Base-by-base conservation (phyloP, 2,888 invertebrate genomes). In the Lasiommata megera region DNA sequence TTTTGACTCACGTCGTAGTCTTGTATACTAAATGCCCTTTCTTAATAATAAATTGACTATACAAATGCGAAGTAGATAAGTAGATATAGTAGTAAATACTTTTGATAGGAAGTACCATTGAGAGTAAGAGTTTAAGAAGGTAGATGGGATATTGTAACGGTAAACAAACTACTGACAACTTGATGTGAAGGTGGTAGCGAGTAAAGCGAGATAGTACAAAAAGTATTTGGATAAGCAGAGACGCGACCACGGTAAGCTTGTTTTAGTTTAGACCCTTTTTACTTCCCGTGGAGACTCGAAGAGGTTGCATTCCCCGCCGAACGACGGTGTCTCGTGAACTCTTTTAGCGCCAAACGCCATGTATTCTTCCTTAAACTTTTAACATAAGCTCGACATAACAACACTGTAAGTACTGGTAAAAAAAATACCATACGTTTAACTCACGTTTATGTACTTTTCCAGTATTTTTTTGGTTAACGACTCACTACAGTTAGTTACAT, bases 201-300 rank as follows among this genome's bases (percentile, higher is more conserved):
- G 29, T 36, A 37, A 44, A 54, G 41, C 41, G 31, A 43, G 56
- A 23, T 57, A 54, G 54, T 54, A 57, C 56, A 65, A 64, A 65
- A 80, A 78, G 73, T 72, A 75, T 82, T 78, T 69, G 76, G 74
- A 73, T 75, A 77, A 79, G 79, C 73, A 74, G 77, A 79, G 74
- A 73, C 74, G 79, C 85, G 84, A 82, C 83, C 83, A 82, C 82
- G 67, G 67, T 57, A 67, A 68, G 70, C 68, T 73, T 70, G 84
- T 79, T 80, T 84, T 72, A 72, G 68, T 76, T 79, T 80, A 67
- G 77, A 80, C 76, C 77, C 77, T 87, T 88, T 87, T 80, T 84
- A 77, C 77, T 77, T 81, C 83, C 79, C 77, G 79, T 73, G 67
- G 77, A 69, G 80, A 23, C n/a, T 7, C 11, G 14, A n/a, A n/a